Evolutionary conservation across 2,797 vertebrate genomes (phyloP).

Genomic region (Sebastes vulpes): DNA sequence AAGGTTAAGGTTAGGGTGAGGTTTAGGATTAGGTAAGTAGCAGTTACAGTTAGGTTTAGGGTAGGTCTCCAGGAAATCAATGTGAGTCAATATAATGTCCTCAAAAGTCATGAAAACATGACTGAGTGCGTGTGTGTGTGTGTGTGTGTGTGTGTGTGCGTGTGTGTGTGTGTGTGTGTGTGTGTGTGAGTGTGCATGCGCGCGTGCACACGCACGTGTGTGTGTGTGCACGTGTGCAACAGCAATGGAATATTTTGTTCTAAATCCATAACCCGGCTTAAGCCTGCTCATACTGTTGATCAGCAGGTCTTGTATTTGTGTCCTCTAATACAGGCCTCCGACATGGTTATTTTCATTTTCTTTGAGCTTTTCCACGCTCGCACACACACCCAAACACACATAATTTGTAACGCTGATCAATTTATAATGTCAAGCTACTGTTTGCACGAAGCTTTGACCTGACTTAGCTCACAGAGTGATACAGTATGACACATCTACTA

Average conservation of each 20-base stretch:
- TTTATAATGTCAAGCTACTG: neutral
- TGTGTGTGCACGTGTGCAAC: neutral
- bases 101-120: no score
- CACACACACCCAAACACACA: neutral
- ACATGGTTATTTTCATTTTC: constrained; percentile 2
- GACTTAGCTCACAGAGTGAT: neutral
- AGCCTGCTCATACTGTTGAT: constrained; percentile 48
- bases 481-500: neutral
- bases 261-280: constrained; percentile 63
- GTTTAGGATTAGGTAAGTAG: no score
- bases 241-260: constrained; percentile 31
- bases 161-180: neutral
- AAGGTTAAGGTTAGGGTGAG: no score
- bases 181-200: neutral
- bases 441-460: neutral
- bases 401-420: neutral
- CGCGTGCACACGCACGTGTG: neutral
- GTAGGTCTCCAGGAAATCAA: no score
- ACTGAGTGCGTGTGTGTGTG: neutral
- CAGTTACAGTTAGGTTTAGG: no score
- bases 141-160: neutral
- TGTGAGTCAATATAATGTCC: no score
- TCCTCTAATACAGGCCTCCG: constrained; percentile 31
- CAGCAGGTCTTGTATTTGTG: constrained; percentile 47
- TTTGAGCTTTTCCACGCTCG: constrained; percentile 19